Conservation (phyloP, 2,888 invertebrate genomes). For the Patella caerulea region DNA sequence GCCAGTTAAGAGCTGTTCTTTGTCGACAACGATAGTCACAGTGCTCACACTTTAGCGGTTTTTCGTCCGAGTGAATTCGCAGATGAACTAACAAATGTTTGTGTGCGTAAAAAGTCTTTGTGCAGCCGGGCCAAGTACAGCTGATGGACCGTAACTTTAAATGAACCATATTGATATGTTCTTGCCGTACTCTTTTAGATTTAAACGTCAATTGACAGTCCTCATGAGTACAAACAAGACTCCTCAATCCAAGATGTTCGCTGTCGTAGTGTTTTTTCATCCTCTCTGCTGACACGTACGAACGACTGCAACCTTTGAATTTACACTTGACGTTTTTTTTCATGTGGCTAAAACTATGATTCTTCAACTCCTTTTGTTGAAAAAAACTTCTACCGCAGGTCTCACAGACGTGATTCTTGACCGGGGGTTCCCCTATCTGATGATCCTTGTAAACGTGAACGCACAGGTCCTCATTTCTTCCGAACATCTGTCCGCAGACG, state of each 20-base stretch:
- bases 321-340: not conserved
- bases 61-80: constrained; percentile 25
- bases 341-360: not conserved
- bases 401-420: not conserved
- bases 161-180: constrained; percentile 26
- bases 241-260: constrained; percentile 21
- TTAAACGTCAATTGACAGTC: constrained; percentile 21
- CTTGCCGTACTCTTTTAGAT: constrained; percentile 1
- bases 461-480: not conserved
- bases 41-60: constrained; percentile 25
- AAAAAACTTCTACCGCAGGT: not conserved
- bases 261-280: constrained; percentile 15
- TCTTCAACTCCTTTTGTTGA: not conserved
- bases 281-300: not conserved
- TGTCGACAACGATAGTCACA: constrained; percentile 34
- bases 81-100: not conserved
- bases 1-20: constrained; percentile 33
- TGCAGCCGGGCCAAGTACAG: not conserved
- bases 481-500: not conserved
- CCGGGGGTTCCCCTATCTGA: not conserved
- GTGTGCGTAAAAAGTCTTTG: not conserved
- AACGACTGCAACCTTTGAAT: not conserved
- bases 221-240: constrained; percentile 17
- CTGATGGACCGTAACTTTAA: constrained; percentile 16
- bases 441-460: not conserved